These are phyloP conservation scores for Varanus salvator DNA, from an alignment of 2,113 vertebrate species.

Conservation along the genomic window DNA sequence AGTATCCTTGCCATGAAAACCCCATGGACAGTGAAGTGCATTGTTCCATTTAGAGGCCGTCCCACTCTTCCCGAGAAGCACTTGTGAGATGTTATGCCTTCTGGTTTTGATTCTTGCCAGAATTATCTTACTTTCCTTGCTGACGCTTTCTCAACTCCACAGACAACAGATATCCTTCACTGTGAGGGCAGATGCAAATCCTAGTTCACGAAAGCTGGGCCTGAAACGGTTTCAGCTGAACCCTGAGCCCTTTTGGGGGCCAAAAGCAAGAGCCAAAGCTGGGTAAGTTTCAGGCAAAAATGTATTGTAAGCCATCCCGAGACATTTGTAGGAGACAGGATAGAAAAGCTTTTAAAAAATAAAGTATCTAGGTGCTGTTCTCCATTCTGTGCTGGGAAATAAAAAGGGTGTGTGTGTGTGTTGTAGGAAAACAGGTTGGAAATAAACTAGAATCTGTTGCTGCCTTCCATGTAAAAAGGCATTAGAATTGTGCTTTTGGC, in stretches of 20 bases:
- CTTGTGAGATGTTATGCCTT: neutral
- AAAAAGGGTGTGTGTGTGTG: accelerated
- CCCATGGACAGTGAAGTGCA: neutral
- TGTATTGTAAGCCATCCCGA: too few relatives aligned
- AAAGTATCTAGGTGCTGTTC: neutral
- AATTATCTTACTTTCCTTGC: neutral
- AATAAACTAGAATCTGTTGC: neutral
- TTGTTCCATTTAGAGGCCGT: neutral
- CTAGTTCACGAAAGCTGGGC: constrained; percentile 87
- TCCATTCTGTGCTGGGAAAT: neutral
- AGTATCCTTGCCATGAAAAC: too few relatives aligned
- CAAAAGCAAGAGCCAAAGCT: constrained; percentile 86
- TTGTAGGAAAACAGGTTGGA: too few relatives aligned
- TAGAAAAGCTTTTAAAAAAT: too few relatives aligned
- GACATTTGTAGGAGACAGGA: too few relatives aligned
- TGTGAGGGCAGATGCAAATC: constrained; percentile 89
- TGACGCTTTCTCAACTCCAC: neutral
- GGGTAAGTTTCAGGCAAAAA: constrained; percentile 71
- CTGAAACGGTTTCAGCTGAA: constrained; percentile 92
- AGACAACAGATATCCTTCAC: constrained; percentile 88
- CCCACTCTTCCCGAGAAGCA: neutral
- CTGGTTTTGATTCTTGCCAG: neutral
- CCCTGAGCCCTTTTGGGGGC: constrained; percentile 92
- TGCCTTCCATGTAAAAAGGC: neutral
- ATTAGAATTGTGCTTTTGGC: neutral